Conservation (phyloP, 2,888 invertebrate genomes). For the Pandemis cinnamomeana region DNA sequence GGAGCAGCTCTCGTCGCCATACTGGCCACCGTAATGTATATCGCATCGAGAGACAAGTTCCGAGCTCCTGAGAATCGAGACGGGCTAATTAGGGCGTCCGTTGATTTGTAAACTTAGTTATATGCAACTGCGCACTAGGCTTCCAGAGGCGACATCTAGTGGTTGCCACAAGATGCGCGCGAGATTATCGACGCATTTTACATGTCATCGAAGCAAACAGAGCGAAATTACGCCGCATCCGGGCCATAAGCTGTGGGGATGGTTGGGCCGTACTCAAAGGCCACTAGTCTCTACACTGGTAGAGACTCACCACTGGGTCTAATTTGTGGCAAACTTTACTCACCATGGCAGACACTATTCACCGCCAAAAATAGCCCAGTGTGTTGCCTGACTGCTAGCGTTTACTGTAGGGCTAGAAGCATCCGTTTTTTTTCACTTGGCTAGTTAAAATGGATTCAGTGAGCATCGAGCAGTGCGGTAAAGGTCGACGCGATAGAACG, state of each 20-base stretch:
- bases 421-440: not conserved
- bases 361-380: no score
- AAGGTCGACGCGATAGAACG: not conserved
- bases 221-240: not conserved
- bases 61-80: constrained; percentile 72
- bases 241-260: not conserved
- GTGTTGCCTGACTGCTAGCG: not conserved
- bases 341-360: no score
- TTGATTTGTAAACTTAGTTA: constrained; percentile 77
- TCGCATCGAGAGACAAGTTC: constrained; percentile 86
- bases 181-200: not conserved
- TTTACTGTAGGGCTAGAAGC: not conserved
- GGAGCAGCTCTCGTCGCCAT: constrained; percentile 87
- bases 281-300: not conserved
- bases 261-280: not conserved
- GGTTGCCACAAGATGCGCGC: not conserved
- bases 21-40: constrained; percentile 87
- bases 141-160: not conserved
- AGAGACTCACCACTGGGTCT: not conserved
- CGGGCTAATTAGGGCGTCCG: constrained; percentile 82
- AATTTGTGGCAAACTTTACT: not conserved
- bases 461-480: not conserved
- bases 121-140: not conserved
- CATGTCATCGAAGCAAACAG: not conserved
- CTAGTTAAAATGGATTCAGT: not conserved